Base-by-base conservation (phyloP, 2,888 invertebrate genomes). In the Cabera pusaria region DNA sequence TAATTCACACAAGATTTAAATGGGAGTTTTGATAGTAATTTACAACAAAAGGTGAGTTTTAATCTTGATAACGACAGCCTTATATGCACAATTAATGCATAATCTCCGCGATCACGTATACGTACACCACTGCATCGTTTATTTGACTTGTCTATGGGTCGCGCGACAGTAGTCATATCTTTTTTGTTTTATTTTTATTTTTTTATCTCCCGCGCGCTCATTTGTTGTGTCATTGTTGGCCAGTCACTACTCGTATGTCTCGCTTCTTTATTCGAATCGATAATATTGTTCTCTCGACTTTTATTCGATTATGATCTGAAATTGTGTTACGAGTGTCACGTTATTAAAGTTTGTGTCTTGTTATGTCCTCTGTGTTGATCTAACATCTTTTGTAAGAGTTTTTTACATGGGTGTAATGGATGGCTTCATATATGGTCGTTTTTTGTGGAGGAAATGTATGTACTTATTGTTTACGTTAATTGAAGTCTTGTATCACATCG, bases 221-320 rank as follows among this genome's bases (percentile, higher is more conserved):
- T 71, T 70, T 64, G 60, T 76, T 64, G 59, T 49, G 48, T 67
- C 64, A 71, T 72, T 72, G 72, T 73, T 51, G 49, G 44, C 42
- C 62, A 59, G 59, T 65, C 64, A 58, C 52, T 64, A 57, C 56
- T 42, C 60, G 60, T 56, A 65, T 65, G 58, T 59, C 50, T 58
- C 50, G 55, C 64, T 70, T 70, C 72, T 64, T 56, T 56, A 63
- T 53, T 56, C 62, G 42, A 58, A 65, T 67, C 72, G 80, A 79
- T 79, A 75, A 74, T 77, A 79, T 78, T 78, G 79, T 80, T 71
- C 72, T 59, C 55, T 69, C 61, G 64, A 62, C 65, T 64, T 59
- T 68, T 63, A 66, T 58, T 50, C 60, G 77, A 78, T 77, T 53
- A 54, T 29, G 60, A 79, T 78, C 77, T 47, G 53, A 50, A 61